phyloP scores from a whole-genome alignment of 2,113 vertebrate species.

The Pachyramphus minor region DNA sequence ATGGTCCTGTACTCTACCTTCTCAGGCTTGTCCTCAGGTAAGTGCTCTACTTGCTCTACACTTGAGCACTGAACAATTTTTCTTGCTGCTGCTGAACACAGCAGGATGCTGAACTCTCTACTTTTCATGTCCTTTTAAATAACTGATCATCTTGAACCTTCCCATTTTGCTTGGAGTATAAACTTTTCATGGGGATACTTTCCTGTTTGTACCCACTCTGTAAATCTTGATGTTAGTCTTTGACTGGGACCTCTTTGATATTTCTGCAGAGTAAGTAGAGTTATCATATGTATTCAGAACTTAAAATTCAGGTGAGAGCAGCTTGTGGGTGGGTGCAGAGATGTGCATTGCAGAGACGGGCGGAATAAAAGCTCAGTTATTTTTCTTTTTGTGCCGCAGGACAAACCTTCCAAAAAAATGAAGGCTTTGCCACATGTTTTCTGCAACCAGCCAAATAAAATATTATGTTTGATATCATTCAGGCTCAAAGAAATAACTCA shows the following conservation, averaged over 20 bases:
- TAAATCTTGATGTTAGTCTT: not conserved
- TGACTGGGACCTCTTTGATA: not conserved
- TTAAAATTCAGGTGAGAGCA: conserved; percentile 6
- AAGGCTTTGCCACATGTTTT: conserved; percentile 8
- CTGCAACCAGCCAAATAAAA: conserved; percentile 15
- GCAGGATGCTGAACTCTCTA: not conserved
- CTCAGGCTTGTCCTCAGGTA: not conserved
- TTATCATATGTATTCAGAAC: not conserved
- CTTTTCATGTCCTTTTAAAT: not conserved
- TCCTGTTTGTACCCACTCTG: not conserved
- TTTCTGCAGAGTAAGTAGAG: not conserved
- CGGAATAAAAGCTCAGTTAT: not conserved
- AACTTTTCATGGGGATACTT: not conserved
- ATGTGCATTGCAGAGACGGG: not conserved
- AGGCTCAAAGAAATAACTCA: not conserved
- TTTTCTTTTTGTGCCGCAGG: not conserved
- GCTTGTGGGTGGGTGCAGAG: not conserved
- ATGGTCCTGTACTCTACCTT: not conserved
- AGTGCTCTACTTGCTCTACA: not conserved
- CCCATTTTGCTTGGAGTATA: not conserved
- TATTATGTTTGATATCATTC: conserved; percentile 4
- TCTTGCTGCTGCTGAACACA: not conserved
- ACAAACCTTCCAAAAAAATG: not conserved
- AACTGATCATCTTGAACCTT: not conserved
- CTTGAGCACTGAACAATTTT: not conserved